These are phyloP conservation scores for Acanthococcus lagerstroemiae DNA, from an alignment of 2,888 invertebrate genomes.

Conservation along the genomic window DNA sequence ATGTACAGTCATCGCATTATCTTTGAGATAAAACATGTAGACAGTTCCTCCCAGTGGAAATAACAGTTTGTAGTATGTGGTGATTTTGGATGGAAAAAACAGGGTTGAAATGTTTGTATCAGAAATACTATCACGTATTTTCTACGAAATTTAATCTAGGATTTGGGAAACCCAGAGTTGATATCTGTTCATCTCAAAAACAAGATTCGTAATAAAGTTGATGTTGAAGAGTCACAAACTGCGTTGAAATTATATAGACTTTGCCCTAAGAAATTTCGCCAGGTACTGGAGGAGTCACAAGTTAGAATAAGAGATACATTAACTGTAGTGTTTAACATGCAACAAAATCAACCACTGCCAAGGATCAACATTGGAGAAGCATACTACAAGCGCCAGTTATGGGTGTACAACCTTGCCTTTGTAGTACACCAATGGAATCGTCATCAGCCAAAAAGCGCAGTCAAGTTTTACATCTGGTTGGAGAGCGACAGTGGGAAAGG, in stretches of 20 bases:
- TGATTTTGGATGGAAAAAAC: no score
- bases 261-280: background rate
- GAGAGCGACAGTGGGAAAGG: background rate
- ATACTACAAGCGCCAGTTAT: background rate
- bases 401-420: background rate
- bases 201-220: background rate
- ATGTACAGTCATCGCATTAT: no score
- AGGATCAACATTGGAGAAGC: background rate
- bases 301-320: background rate
- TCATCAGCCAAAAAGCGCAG: no score
- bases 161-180: background rate
- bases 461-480: background rate
- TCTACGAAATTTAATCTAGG: background rate
- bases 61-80: no score
- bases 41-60: no score
- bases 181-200: background rate
- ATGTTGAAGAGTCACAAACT: background rate
- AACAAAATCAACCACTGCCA: constrained; percentile 2
- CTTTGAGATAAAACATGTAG: no score
- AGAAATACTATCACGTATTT: background rate
- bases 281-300: background rate
- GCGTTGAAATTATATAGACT: background rate
- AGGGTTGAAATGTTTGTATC: no score
- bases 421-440: background rate
- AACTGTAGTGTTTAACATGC: background rate